phyloP scores from a whole-genome alignment of 2,888 invertebrate species.

The Pheosia tremula region DNA sequence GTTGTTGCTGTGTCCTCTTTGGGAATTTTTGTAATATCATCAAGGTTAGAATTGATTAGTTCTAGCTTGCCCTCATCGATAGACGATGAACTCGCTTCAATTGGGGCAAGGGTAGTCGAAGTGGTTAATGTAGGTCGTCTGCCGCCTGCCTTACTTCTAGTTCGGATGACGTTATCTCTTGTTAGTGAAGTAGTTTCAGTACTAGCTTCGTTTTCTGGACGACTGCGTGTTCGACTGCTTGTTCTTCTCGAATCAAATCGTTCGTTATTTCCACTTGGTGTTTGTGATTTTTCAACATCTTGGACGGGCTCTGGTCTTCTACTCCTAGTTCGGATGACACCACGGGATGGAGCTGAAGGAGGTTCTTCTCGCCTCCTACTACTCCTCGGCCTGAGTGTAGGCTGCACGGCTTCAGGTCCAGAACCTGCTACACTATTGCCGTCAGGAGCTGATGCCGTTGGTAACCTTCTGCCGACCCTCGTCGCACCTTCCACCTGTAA shows the following conservation, averaged over 20 bases:
- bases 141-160: constrained; percentile 51
- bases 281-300: constrained; percentile 45
- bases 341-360: constrained; percentile 35
- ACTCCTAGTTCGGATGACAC: constrained; percentile 55
- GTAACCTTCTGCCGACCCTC: constrained; percentile 62
- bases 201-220: constrained; percentile 48
- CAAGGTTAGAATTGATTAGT: constrained; percentile 55
- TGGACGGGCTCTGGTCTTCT: constrained; percentile 51
- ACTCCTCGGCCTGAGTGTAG: constrained; percentile 61
- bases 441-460: constrained; percentile 50
- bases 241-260: constrained; percentile 72
- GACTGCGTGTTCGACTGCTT: constrained; percentile 63
- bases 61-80: constrained; percentile 63
- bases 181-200: constrained; percentile 44
- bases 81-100: constrained; percentile 47
- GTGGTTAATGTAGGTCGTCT: constrained; percentile 44
- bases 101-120: constrained; percentile 42
- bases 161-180: constrained; percentile 53
- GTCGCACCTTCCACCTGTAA: constrained; percentile 67
- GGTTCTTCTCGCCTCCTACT: constrained; percentile 63
- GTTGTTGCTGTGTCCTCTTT: constrained; percentile 52
- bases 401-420: constrained; percentile 48
- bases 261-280: constrained; percentile 57
- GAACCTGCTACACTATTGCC: constrained; percentile 44
- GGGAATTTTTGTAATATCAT: constrained; percentile 57